Evolutionary conservation across 2,797 vertebrate genomes (phyloP), one percentile per base, ranked within the genome.

Genomic region (Bradypodion ventrale): DNA sequence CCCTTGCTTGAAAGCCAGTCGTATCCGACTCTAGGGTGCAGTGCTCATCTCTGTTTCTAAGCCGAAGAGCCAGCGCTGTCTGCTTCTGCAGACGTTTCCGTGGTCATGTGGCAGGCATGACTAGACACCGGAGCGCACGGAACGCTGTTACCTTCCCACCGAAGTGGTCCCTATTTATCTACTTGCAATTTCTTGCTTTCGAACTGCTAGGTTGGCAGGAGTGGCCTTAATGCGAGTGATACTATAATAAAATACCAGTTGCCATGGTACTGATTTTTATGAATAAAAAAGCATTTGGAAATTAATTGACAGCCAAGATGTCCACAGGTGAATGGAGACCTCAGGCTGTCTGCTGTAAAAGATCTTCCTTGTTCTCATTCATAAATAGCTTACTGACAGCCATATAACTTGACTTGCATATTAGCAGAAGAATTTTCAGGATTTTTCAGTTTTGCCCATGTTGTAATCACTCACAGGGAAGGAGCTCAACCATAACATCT

Each of bases 381-480:
- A 75, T 83, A 70, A 68, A 44, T 23, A 9, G 25, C 4, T 83
- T 68, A 25, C 27, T 85, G 80, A 78, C 83, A 86, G 15, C 60
- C 0, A 27, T 90, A 32, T 25, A 78, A 76, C 32, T 44, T 90
- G 59, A 4, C 80, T 89, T 89, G 66, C 80, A 52, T 59, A 91
- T 86, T 83, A 76, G 69, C 79, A 85, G 63, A 89, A 91, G 83
- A 70, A 29, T 25, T 92, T 90, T 90, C 79, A 88, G 89, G 80
- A 60, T 92, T 88, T 90, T 91, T 16, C 92, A 92, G 80, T 78
- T 82, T 82, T 72, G 46, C 79, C 40, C 84, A 65, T 90, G 77
- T 93, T 93, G 69, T 80, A 92, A 72, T 90, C 88, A 92, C 72
- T 83, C 91, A 83, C 87, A 92, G 59, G 86, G 87, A 91, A 94